Base-by-base conservation (phyloP, 2,113 vertebrate genomes). In the Dendrocopos noguchii region DNA sequence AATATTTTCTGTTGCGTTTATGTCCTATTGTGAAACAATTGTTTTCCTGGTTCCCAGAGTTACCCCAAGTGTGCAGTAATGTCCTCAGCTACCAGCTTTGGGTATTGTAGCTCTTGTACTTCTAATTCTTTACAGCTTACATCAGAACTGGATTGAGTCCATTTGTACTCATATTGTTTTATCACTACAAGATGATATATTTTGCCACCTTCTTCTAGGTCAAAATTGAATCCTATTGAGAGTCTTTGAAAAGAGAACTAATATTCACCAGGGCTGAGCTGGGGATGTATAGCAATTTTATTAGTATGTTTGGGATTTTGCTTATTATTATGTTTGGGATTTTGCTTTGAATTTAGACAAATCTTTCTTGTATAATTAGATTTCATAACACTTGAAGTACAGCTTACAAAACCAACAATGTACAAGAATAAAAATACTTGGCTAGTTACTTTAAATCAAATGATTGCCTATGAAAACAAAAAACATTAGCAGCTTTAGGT, bases 121-220 rank as follows among this genome's bases (percentile, higher is more conserved):
- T 97, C 95, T 97, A 97, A 97, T 97, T 97, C 96, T 97, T 97
- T 97, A 97, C 93, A 95, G 92, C 84, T 96, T 95, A 93, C 92
- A 91, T 93, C 87, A 87, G 84, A 97, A 97, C 92, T 97, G 96
- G 97, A 97, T 42, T 15, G 88, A 96, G 96, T 96, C 97, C 94
- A 93, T 97, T 97, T 95, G 94, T 85, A 95, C 96, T 93, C 95
- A 93, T 90, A 94, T 94, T 97, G 93, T 85, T 97, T 96, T 96
- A 90, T 97, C 97, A 90, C 95, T 92, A 83, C 8, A 50, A 82
- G 93, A 95, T 97, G 93, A 97, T 97, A 95, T 97, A 97, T 97
- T 97, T 97, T 97, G 95, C 96, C 95, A 97, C 96, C 94, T 97
- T 97, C 90, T 95, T 97, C 95, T 97, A 97, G 94, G 96, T 97